Conservation (phyloP, 2,888 invertebrate species). For the Metopia argyrocephala region DNA sequence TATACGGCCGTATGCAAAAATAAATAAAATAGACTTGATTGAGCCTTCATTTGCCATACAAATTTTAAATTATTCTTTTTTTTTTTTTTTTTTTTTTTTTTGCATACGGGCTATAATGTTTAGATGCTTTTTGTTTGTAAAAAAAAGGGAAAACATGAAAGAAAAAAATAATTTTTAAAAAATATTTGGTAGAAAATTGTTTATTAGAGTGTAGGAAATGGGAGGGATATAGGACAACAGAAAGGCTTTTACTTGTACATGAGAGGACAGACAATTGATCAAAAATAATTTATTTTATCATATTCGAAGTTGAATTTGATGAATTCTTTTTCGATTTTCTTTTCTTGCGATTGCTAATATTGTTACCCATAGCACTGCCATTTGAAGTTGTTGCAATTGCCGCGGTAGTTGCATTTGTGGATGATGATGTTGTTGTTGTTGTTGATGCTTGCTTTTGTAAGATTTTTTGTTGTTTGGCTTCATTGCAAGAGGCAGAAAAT, state of each 20-base stretch:
- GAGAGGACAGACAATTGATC: neutral
- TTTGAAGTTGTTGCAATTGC: conserved; percentile 34
- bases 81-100: too few species aligned
- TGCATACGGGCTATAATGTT: too few species aligned
- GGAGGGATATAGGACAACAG: conserved; percentile 2
- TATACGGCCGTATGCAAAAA: too few species aligned
- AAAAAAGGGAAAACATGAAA: conserved; percentile 29
- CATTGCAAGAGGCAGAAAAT: conserved; percentile 62
- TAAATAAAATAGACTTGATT: too few species aligned
- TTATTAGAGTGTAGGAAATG: neutral
- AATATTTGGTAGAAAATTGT: too few species aligned
- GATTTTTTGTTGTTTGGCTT: conserved; percentile 53
- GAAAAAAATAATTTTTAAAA: conserved; percentile 15
- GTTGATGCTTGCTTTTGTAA: conserved; percentile 49
- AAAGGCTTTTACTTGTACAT: conserved; percentile 14
- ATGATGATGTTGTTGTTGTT: conserved; percentile 31
- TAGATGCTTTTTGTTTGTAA: conserved; percentile 43
- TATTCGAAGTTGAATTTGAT: conserved; percentile 35
- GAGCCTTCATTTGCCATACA: too few species aligned
- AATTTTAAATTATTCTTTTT: too few species aligned
- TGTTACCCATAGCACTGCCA: conserved; percentile 50
- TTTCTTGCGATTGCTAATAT: conserved; percentile 72
- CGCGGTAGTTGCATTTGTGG: conserved; percentile 29
- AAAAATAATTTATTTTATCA: conserved; percentile 46
- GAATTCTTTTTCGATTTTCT: conserved; percentile 73